Conservation (phyloP, 2,888 invertebrate species). For the Nyleta sp. region DNA sequence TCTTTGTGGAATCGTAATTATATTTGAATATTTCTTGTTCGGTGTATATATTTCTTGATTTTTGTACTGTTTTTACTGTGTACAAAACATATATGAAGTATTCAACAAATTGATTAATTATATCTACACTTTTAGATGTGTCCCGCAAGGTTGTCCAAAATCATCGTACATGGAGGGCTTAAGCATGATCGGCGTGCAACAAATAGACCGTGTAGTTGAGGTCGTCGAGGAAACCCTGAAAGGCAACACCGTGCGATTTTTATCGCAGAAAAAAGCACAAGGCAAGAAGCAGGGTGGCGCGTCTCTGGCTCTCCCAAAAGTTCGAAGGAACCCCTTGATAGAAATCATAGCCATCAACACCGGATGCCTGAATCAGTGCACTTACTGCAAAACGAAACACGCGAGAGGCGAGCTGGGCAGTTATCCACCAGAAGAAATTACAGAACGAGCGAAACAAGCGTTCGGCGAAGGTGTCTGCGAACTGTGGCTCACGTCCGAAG, state of each 20-base stretch:
- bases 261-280: conserved; percentile 91
- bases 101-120: too few relatives aligned
- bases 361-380: conserved; percentile 98
- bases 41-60: too few relatives aligned
- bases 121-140: conserved; percentile 85
- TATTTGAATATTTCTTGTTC: too few relatives aligned
- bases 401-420: conserved; percentile 98
- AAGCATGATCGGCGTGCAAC: conserved; percentile 98
- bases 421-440: conserved; percentile 94
- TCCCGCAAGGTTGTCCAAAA: conserved; percentile 96
- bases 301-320: conserved; percentile 94
- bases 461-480: conserved; percentile 97
- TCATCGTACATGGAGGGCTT: conserved; percentile 88
- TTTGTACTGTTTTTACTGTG: too few relatives aligned
- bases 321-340: conserved; percentile 96
- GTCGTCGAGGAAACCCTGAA: conserved; percentile 99
- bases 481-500: conserved; percentile 99
- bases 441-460: conserved; percentile 92
- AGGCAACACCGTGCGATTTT: conserved; percentile 89
- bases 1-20: too few relatives aligned
- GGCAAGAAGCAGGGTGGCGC: conserved; percentile 95
- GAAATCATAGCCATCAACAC: conserved; percentile 99
- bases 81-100: too few relatives aligned
- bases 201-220: conserved; percentile 98
- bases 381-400: conserved; percentile 99